A percentile compares a stretch with the other conserved stretches of the same genome.
phyloP scores from a whole-genome alignment of 1,140 invertebrate species.

The Patella vulgata region DNA sequence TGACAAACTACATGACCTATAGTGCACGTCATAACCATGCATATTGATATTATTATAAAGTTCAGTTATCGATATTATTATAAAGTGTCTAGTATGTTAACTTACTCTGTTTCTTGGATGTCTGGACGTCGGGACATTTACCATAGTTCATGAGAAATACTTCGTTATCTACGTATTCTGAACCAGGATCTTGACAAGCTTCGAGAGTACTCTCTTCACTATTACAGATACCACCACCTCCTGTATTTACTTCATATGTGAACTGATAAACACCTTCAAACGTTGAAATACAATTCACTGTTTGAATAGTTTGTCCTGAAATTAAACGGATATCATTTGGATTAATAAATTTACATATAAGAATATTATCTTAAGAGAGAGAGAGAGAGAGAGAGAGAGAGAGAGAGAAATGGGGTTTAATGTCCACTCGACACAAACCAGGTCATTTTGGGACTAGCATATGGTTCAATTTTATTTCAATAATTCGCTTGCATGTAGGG shows the following conservation, averaged over 20 bases:
- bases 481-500: no score
- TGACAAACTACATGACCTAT: no score
- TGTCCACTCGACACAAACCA: no score
- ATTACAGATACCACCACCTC: constrained; percentile 64
- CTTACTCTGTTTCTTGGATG: constrained; percentile 86
- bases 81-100: no score
- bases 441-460: no score
- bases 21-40: no score
- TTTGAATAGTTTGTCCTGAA: constrained; percentile 41
- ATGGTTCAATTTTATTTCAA: no score
- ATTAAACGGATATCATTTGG: constrained; percentile 3
- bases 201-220: constrained; percentile 84
- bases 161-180: constrained; percentile 95
- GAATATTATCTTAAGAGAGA: not conserved
- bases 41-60: no score
- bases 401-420: no score
- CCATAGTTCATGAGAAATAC: constrained; percentile 96
- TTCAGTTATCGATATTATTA: no score
- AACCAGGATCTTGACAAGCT: constrained; percentile 95
- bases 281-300: constrained; percentile 63
- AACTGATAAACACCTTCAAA: constrained; percentile 66
- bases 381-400: no score
- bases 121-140: constrained; percentile 83
- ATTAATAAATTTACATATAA: not conserved
- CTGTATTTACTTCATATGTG: constrained; percentile 58